Base-by-base conservation (phyloP, 2,888 invertebrate genomes). In the Zygothrica quintamaculata region DNA sequence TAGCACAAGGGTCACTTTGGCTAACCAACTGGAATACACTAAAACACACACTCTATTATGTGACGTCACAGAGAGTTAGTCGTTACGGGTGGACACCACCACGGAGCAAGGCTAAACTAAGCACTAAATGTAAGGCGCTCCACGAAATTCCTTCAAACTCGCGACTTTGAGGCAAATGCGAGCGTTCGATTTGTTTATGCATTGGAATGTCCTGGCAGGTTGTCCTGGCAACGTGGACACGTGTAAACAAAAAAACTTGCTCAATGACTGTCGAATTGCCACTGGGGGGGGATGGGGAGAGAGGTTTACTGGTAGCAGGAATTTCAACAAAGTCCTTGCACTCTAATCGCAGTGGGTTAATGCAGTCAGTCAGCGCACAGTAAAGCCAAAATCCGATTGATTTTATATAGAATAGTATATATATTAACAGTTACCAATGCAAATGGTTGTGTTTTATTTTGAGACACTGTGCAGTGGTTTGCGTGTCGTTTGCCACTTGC, bases 281-380 rank as follows among this genome's bases (percentile, higher is more conserved):
- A n/a, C 22, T 18, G 36, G 25, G 51, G 50, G 61, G 36, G 56
- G 26, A n/a, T n/a, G n/a, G n/a, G n/a, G n/a, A n/a, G n/a, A n/a
- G n/a, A n/a, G n/a, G n/a, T n/a, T n/a, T n/a, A n/a, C n/a, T n/a
- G n/a, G n/a, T 2, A 22, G 18, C 5, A 22, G 18, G 18, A 22
- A 22, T 22, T 3, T 22, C 18, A 37, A 15, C 13, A 59, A 60
- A 76, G 84, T 85, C 79, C 86, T 86, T 80, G 86, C 79, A 84
- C 79, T 76, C 80, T 60, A 62, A 48, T 58, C 74, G 64, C 87
- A 80, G 65, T 87, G 84, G 87, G 80, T 87, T 80, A 80, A 74
- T 80, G 81, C 84, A 78, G 55, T 48, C 53, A 64, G 59, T 22
- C 7, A 5, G 6, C 18, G 15, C n/a, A 33, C 26, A 13, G 31